A percentile compares a stretch with the other conserved stretches of the same genome.
Conservation (phyloP, 2,797 vertebrate genomes). For the Amniataba percoides region DNA sequence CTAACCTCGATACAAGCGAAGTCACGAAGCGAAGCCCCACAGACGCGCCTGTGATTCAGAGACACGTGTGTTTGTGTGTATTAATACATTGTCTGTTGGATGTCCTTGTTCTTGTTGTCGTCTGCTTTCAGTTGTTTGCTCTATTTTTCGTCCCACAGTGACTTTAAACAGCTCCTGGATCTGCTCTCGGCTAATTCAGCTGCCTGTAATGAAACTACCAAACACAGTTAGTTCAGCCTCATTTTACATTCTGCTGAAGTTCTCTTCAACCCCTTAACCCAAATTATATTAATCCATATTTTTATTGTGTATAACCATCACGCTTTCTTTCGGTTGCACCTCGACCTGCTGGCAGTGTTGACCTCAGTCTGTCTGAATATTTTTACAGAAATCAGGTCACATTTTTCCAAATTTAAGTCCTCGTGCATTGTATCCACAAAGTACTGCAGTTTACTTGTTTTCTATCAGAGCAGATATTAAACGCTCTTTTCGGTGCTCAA, state of each 20-base stretch:
- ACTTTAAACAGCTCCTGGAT: not conserved
- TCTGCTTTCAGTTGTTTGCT: slow-evolving; percentile 10
- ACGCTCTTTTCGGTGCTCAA: not conserved
- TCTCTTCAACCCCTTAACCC: slow-evolving; percentile 1
- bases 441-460: not conserved
- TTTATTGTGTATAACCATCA: not conserved
- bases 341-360: not conserved
- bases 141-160: not conserved
- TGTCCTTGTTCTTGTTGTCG: slow-evolving; percentile 10
- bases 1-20: slow-evolving; percentile 6
- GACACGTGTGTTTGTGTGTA: not conserved
- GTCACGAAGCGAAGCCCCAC: not conserved
- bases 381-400: slow-evolving; percentile 24
- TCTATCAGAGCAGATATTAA: not conserved
- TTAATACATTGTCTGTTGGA: not conserved
- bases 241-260: slow-evolving; percentile 8
- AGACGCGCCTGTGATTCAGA: slow-evolving; percentile 8
- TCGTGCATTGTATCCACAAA: not conserved
- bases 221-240: slow-evolving; percentile 6
- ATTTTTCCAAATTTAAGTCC: slow-evolving; percentile 19
- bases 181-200: slow-evolving; percentile 4
- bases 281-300: not conserved
- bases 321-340: not conserved
- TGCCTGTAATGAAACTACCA: slow-evolving; percentile 14
- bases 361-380: slow-evolving; percentile 16